Conservation (phyloP, 2,113 vertebrate species). For the Melanotaenia duboulayi region DNA sequence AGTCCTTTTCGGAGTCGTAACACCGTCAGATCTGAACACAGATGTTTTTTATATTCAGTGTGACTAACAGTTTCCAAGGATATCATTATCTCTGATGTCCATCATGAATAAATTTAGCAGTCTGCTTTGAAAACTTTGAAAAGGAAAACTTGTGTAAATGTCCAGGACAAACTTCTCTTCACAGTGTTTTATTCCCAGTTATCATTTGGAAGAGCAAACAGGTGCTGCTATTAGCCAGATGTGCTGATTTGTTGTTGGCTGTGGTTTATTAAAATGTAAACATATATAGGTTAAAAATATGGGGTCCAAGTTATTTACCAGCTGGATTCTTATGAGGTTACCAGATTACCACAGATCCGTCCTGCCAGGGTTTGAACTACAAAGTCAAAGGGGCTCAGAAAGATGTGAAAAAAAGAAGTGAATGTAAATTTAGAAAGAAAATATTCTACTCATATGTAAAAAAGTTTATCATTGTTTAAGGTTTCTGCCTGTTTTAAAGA, state of each 20-base stretch:
- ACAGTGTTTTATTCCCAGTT: background rate
- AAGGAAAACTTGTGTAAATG: background rate
- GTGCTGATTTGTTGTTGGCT: background rate
- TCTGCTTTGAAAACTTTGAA: background rate
- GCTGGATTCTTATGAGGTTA: background rate
- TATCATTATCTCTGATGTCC: constrained; percentile 14
- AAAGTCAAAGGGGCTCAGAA: no score
- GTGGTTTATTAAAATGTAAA: background rate
- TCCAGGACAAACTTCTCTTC: background rate
- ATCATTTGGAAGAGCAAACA: background rate
- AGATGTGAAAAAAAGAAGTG: no score
- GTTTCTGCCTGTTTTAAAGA: no score
- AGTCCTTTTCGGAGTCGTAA: background rate
- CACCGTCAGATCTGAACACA: background rate
- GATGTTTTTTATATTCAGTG: constrained; percentile 9
- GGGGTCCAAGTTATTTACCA: no score
- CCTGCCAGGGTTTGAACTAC: no score
- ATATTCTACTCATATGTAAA: no score
- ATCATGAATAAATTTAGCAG: background rate
- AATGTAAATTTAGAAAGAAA: no score
- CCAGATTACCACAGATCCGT: background rate
- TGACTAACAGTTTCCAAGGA: constrained; percentile 18
- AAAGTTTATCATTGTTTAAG: no score
- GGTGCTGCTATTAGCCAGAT: background rate
- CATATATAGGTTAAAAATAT: background rate